A percentile compares a stretch with the other conserved stretches of the same genome.
These are phyloP conservation scores for Aphelocoma coerulescens DNA, from an alignment of 2,113 vertebrate species.

Conservation along the genomic window DNA sequence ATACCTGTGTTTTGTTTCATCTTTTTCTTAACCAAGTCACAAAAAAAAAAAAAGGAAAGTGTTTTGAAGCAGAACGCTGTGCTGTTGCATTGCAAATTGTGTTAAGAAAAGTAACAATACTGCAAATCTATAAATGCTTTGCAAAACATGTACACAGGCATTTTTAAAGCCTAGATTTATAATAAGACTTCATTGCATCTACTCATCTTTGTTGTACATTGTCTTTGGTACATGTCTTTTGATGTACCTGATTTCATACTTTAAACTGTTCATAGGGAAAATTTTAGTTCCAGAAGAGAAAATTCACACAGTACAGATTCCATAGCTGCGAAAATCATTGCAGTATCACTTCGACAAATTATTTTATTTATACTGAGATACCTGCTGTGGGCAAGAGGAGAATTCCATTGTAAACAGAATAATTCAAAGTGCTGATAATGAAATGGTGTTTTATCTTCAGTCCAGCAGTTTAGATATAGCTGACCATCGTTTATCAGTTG, in stretches of 20 bases:
- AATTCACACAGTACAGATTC: not conserved
- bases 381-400: not conserved
- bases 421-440: not conserved
- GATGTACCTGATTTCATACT: not conserved
- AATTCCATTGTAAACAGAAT: not conserved
- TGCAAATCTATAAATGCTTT: not conserved
- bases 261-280: not conserved
- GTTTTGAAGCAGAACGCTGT: not conserved
- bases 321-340: not conserved
- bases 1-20: not conserved
- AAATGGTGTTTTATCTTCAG: not conserved
- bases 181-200: not conserved
- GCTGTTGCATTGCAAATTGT: not conserved
- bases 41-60: not conserved
- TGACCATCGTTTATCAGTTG: fast-evolving
- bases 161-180: not conserved
- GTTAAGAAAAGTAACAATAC: not conserved
- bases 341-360: fast-evolving
- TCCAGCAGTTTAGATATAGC: not conserved
- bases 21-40: not conserved
- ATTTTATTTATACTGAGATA: not conserved
- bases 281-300: not conserved
- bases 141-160: not conserved
- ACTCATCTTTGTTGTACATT: not conserved
- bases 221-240: not conserved